Conservation (phyloP, 2,888 invertebrate species). For the Cephus nigrinus region DNA sequence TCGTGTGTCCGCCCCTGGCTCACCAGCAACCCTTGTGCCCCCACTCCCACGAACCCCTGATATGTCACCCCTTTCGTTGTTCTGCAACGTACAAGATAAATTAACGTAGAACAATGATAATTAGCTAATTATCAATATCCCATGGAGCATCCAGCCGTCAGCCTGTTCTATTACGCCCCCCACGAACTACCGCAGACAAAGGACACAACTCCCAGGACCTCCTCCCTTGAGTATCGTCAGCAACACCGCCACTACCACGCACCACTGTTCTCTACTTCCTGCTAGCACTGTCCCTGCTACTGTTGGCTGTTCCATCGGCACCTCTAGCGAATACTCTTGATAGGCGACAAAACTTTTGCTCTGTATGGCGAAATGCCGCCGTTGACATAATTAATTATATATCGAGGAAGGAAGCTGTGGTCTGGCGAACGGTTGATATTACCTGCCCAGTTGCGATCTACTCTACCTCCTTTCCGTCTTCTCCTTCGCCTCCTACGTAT, state of each 20-base stretch:
- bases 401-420: conserved; percentile 26
- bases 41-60: not conserved
- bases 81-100: not conserved
- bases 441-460: conserved; percentile 12
- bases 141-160: not conserved
- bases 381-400: conserved; percentile 42
- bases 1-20: too few relatives aligned
- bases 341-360: conserved; percentile 26
- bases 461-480: not conserved
- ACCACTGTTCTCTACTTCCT: too few relatives aligned
- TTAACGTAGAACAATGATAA: conserved; percentile 18
- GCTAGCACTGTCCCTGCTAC: too few relatives aligned
- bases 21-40: too few relatives aligned
- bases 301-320: too few relatives aligned
- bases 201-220: too few relatives aligned
- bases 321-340: not conserved
- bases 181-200: too few relatives aligned
- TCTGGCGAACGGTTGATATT: conserved; percentile 27
- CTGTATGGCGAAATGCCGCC: conserved; percentile 5
- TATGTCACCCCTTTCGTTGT: not conserved
- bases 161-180: too few relatives aligned
- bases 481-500: not conserved
- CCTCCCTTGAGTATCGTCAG: too few relatives aligned
- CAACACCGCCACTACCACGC: too few relatives aligned
- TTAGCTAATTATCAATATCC: conserved; percentile 28